Percentiles rank a stretch among this genome's conserved stretches.
These are phyloP conservation scores for Melieria picta DNA, from an alignment of 2,888 invertebrate species.

Conservation along the genomic window DNA sequence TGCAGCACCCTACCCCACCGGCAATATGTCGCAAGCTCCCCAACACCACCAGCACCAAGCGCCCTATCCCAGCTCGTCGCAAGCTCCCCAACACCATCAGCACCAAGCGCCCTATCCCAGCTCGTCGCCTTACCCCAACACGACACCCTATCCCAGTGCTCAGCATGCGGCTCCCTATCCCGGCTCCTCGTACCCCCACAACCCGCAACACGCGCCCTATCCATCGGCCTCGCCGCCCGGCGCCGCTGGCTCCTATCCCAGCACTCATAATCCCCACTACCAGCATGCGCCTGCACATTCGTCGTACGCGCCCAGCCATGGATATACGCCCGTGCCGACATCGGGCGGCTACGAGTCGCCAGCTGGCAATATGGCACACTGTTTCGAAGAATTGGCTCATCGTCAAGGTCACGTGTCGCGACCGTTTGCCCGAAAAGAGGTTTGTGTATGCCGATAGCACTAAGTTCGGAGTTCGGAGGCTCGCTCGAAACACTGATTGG, in stretches of 20 bases:
- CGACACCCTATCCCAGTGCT: constrained; percentile 30
- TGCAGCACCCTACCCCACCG: constrained; percentile 44
- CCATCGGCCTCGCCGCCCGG: constrained; percentile 38
- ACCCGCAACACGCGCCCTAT: constrained; percentile 43
- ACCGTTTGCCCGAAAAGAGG: constrained; percentile 56
- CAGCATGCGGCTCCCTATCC: constrained; percentile 47
- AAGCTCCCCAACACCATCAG: constrained; percentile 28
- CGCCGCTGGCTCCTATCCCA: constrained; percentile 38
- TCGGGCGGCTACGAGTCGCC: constrained; percentile 48
- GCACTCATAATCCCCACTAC: constrained; percentile 43
- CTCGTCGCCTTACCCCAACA: constrained; percentile 42
- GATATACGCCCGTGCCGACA: constrained; percentile 52
- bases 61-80: no score
- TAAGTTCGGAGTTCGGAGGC: no score
- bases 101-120: constrained; percentile 21
- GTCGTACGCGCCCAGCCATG: constrained; percentile 49
- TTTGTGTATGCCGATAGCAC: constrained; percentile 51
- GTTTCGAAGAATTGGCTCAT: constrained; percentile 56
- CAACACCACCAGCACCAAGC: constrained; percentile 41
- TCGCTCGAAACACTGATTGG: no score
- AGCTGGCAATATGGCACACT: constrained; percentile 53
- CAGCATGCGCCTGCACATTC: constrained; percentile 42
- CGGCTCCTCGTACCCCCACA: constrained; percentile 48
- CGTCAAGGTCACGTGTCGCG: constrained; percentile 46
- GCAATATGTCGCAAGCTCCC: constrained; percentile 9